phyloP scores from a whole-genome alignment of 2,113 vertebrate species.

The Gobiocypris rarus region DNA sequence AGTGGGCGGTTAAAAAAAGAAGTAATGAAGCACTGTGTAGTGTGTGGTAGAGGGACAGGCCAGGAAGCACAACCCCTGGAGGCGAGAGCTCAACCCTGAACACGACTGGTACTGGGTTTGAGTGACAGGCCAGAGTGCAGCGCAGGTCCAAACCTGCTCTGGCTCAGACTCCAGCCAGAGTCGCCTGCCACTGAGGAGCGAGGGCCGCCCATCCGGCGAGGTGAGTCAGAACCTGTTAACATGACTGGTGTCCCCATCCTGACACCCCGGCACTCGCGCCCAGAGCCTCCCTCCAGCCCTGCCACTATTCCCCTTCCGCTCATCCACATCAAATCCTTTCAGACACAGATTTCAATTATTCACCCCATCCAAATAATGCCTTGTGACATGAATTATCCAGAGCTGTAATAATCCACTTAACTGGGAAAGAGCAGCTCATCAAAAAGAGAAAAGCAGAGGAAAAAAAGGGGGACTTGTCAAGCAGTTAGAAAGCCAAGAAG shows the following conservation, averaged over 20 bases:
- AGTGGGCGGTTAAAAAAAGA: not conserved
- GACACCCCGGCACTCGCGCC: conserved; percentile 64
- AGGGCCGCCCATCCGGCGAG: conserved; percentile 72
- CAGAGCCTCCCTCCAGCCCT: conserved; percentile 67
- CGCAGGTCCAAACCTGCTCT: conserved; percentile 63
- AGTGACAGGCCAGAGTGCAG: conserved; percentile 34
- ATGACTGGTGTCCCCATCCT: conserved; percentile 76
- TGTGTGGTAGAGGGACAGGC: conserved; percentile 16
- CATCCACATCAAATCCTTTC: conserved; percentile 85
- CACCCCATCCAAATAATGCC: conserved; percentile 87
- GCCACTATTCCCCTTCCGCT: conserved; percentile 78
- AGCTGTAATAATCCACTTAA: conserved; percentile 87
- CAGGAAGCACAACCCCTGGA: conserved; percentile 59
- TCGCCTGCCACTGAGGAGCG: conserved; percentile 64
- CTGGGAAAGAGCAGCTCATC: conserved; percentile 84
- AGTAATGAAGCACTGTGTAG: not conserved
- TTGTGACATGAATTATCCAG: conserved; percentile 86
- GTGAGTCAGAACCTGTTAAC: conserved; percentile 81
- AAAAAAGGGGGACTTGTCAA: conserved; percentile 67
- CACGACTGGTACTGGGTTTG: conserved; percentile 61
- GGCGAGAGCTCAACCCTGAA: conserved; percentile 62
- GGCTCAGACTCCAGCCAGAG: conserved; percentile 59
- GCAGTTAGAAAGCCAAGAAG: conserved; percentile 68
- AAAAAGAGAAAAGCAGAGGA: conserved; percentile 71
- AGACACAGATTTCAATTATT: conserved; percentile 89